Evolutionary conservation across 2,113 vertebrate species (phyloP).

Genomic region (Ictidomys tridecemlineatus): DNA sequence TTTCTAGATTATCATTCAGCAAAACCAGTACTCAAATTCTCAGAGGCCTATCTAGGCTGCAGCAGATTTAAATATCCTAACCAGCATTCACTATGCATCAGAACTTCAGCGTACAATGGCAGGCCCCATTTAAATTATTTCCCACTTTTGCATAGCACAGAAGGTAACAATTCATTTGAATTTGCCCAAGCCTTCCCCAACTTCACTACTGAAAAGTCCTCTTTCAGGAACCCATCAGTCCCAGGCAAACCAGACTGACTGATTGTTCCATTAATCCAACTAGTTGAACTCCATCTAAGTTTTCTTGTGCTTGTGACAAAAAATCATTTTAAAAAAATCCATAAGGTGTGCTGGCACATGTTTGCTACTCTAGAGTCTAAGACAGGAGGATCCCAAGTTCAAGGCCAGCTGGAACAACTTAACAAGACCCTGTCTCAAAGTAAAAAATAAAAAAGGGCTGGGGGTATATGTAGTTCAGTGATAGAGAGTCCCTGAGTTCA

Average conservation of each 20-base stretch:
- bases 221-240: neutral
- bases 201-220: neutral
- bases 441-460: no score
- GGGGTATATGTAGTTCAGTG: no score
- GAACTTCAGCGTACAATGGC: neutral
- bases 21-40: neutral
- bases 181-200: neutral
- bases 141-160: neutral
- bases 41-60: neutral
- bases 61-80: neutral
- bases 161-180: neutral
- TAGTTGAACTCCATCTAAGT: neutral
- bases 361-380: no score
- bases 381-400: no score
- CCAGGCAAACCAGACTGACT: conserved; percentile 14
- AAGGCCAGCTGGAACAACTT: no score
- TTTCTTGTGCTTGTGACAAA: neutral
- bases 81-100: neutral
- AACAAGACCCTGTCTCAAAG: no score
- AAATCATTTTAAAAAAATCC: neutral
- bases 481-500: no score
- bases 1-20: neutral
- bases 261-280: neutral
- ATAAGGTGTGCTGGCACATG: no score
- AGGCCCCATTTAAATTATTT: neutral